Evolutionary conservation across 92 coral and sea anemone species (phyloP).

Genomic region (Siderastrea radians): DNA sequence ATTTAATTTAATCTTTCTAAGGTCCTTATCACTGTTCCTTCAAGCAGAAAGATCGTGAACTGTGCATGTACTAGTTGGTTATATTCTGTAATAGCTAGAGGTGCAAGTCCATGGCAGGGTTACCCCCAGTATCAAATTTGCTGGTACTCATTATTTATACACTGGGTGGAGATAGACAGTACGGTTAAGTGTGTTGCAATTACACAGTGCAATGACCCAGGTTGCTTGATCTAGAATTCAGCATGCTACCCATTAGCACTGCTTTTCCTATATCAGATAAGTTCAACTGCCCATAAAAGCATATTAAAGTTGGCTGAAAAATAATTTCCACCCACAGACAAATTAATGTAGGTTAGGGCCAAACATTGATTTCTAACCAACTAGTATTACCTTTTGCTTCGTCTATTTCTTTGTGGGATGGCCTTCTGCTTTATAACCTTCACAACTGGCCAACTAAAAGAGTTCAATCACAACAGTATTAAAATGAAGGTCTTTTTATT

Average conservation of each 20-base stretch:
- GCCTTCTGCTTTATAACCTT: constrained; percentile 13
- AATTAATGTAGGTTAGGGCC: background rate
- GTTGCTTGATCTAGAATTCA: background rate
- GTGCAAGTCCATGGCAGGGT: background rate
- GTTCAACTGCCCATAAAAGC: background rate
- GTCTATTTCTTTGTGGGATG: constrained; percentile 27
- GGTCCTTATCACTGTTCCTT: constrained; percentile 1
- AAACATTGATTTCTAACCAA: constrained; percentile 10
- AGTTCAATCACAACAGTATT: background rate
- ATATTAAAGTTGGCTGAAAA: background rate
- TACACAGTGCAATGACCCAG: background rate
- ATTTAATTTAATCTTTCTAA: background rate
- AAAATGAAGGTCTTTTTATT: background rate
- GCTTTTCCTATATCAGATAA: background rate
- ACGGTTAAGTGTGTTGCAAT: background rate
- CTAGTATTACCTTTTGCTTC: constrained; percentile 16
- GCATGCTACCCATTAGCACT: background rate
- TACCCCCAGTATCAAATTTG: constrained; percentile 11
- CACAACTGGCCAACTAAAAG: constrained; percentile 16
- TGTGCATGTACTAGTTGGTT: constrained; percentile 19
- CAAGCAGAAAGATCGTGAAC: background rate
- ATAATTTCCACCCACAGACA: constrained; percentile 17
- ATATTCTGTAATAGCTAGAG: background rate
- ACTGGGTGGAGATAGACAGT: constrained; percentile 16
- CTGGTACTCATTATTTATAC: background rate